phyloP scores from a whole-genome alignment of 92 coral and sea anemone species.

The Porites cylindrica region DNA sequence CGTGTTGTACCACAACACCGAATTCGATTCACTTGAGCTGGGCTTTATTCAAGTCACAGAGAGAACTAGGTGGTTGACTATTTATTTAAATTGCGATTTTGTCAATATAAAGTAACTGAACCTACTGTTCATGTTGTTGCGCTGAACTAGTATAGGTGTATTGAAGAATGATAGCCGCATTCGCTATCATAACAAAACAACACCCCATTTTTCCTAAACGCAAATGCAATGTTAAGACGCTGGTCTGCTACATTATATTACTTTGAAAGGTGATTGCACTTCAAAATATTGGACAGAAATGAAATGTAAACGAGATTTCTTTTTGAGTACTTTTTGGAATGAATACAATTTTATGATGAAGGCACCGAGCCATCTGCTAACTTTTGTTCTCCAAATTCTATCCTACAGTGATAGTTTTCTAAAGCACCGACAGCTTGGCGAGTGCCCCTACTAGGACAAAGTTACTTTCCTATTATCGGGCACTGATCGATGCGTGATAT shows the following conservation, averaged over 20 bases:
- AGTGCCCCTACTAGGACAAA: background rate
- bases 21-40: too few relatives aligned
- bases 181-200: too few relatives aligned
- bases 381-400: background rate
- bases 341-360: background rate
- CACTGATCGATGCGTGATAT: background rate
- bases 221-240: background rate
- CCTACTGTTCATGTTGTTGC: too few relatives aligned
- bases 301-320: background rate
- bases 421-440: slow-evolving; percentile 1
- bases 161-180: too few relatives aligned
- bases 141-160: too few relatives aligned
- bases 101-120: too few relatives aligned
- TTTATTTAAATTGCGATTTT: too few relatives aligned
- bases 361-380: background rate
- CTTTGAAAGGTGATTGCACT: background rate
- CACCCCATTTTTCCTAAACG: background rate
- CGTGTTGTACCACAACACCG: too few relatives aligned
- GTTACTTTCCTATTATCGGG: slow-evolving; percentile 6
- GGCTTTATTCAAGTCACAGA: too few relatives aligned
- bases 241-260: background rate
- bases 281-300: slow-evolving; percentile 8
- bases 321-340: background rate
- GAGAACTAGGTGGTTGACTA: too few relatives aligned
- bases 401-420: background rate